Base-by-base conservation (phyloP, 1,140 invertebrate genomes). In the Aethina tumida region DNA sequence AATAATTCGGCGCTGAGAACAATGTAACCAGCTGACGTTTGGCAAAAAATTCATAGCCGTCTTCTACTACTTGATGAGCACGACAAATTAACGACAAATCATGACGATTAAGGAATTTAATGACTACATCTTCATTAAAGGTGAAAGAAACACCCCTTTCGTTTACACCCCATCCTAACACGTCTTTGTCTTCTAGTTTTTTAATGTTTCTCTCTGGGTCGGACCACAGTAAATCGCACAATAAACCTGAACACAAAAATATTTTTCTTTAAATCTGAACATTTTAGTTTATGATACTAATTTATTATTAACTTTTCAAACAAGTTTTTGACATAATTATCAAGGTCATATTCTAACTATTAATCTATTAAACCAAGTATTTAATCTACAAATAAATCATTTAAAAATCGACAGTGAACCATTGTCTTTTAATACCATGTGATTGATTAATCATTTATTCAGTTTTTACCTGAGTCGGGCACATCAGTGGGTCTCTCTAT, bases 401-500 rank as follows among this genome's bases (percentile, higher is more conserved):
- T n/a, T n/a, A n/a, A n/a, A n/a, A n/a, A n/a, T n/a, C n/a, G n/a
- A n/a, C n/a, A n/a, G n/a, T n/a, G n/a, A n/a, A n/a, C n/a, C n/a
- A n/a, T n/a, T n/a, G n/a, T n/a, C n/a, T n/a, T n/a, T n/a, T n/a
- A n/a, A n/a, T n/a, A n/a, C n/a, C n/a, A n/a, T n/a, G n/a, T n/a
- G n/a, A n/a, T n/a, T n/a, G n/a, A n/a, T n/a, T n/a, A n/a, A n/a
- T n/a, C n/a, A n/a, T n/a, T n/a, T n/a, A n/a, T n/a, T n/a, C n/a
- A n/a, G n/a, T n/a, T n/a, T 32, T 54, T 60, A 71, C 87, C 87
- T 56, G 84, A 88, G 59, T 94, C 88, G 41, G 89, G 88, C 40
- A 93, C 87, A 70, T 94, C 88, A 45, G 86, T 91, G 25, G 90
- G 89, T 55, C 90, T 71, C 84, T 90, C 89, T 52, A 94, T 88